phyloP scores from a whole-genome alignment of 2,113 vertebrate genomes.

The Caretta caretta region DNA sequence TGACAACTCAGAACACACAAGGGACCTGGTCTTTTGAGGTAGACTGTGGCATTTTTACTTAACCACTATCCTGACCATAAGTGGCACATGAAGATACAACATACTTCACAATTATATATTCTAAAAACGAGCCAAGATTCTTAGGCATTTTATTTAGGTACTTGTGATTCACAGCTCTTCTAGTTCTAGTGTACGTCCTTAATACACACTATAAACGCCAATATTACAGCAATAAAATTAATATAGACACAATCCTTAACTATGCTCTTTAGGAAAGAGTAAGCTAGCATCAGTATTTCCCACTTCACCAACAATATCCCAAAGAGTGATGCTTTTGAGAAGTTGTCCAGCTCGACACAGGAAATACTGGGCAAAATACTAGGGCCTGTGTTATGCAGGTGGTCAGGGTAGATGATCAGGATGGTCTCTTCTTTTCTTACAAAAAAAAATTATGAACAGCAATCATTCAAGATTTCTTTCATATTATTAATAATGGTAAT shows the following conservation, averaged over 20 bases:
- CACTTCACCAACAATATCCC: not conserved
- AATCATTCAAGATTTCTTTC: not conserved
- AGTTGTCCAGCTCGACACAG: not conserved
- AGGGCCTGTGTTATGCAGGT: not conserved
- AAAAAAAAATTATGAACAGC: not conserved
- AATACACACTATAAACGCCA: not conserved
- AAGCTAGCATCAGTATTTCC: not conserved
- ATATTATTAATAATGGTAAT: not conserved
- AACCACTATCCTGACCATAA: not conserved
- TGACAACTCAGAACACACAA: fast-evolving
- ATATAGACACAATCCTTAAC: not conserved
- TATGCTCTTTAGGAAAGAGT: not conserved
- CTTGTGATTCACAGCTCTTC: not conserved
- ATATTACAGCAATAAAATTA: not conserved
- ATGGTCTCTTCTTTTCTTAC: not conserved
- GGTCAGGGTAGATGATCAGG: not conserved
- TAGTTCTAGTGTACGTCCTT: not conserved
- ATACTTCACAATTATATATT: not conserved
- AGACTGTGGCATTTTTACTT: not conserved
- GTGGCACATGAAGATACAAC: not conserved
- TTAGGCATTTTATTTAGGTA: not conserved
- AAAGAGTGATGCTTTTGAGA: not conserved
- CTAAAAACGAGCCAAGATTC: not conserved
- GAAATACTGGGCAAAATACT: not conserved
- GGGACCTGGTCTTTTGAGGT: not conserved